Percentiles rank a stretch among this genome's conserved stretches.
Conservation (phyloP, 1,140 invertebrate genomes). For the Babylonia areolata region DNA sequence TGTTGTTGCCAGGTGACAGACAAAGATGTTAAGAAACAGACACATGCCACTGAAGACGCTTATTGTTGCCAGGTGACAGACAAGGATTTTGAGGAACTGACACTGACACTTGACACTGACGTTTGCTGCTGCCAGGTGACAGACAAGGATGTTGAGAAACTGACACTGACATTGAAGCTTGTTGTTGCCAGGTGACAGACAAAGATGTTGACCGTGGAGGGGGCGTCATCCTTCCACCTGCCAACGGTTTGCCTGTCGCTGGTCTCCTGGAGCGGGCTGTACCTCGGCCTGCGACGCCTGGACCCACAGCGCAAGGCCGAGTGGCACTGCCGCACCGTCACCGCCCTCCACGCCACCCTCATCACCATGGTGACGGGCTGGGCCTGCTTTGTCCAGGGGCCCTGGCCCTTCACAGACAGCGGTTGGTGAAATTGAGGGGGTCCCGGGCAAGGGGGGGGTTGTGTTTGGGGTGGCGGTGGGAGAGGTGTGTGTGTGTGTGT, state of each 20-base stretch:
- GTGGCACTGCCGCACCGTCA: conserved; percentile 66
- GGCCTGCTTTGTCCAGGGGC: conserved; percentile 62
- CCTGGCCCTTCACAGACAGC: conserved; percentile 67
- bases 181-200: too few species aligned
- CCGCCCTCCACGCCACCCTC: conserved; percentile 58
- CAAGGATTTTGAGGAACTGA: too few species aligned
- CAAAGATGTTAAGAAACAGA: too few species aligned
- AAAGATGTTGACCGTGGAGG: conserved; percentile 43
- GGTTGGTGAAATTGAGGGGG: conserved; percentile 43
- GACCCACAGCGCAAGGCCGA: conserved; percentile 56
- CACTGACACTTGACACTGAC: too few species aligned
- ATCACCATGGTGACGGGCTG: conserved; percentile 54
- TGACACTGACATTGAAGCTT: too few species aligned
- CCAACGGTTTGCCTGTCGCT: conserved; percentile 43
- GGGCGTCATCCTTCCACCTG: conserved; percentile 42
- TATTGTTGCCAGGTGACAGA: too few species aligned
- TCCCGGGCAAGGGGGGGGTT: background rate
- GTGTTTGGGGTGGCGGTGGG: too few species aligned
- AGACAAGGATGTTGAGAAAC: too few species aligned
- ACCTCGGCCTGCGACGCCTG: conserved; percentile 56
- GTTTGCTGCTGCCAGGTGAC: too few species aligned
- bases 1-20: too few species aligned
- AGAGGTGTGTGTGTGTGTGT: background rate
- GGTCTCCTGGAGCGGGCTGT: conserved; percentile 57
- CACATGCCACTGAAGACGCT: too few species aligned